Base-by-base conservation (phyloP, 2,797 vertebrate species). In the Oophaga sylvatica region DNA sequence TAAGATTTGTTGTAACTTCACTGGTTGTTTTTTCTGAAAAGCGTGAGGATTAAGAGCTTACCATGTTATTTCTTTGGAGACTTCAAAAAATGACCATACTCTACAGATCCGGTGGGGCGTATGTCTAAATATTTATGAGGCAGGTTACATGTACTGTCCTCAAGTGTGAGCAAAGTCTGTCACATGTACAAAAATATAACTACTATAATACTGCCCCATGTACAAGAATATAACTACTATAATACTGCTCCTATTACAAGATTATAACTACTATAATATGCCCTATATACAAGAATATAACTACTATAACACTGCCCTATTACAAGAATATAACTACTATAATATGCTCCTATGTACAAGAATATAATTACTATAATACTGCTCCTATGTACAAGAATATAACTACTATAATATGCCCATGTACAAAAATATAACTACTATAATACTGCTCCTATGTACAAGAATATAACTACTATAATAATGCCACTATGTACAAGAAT, bases 61-160 rank as follows among this genome's bases (percentile, higher is more conserved):
- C 75, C 16, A 4, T 83, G 81, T 62, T 83, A 83, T 87, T 62
- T 56, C 67, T 87, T 84, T 45, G 63, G 75, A 79, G 81, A 87
- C 67, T n/a, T 59, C 45, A 20, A 35, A 87, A 84, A 83, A 78
- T 57, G 59, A 31, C 75, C 67, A 65, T 82, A 19, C 80, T 67
- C 71, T 29, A 80, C 73, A 71, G 57, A 87, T 70, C 63, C 45
- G 13, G 15, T 16, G 53, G 62, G 63, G 31, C 22, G 16, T 2
- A 68, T 57, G 67, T 77, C 73, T 84, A 87, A 87, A 87, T 87
- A 87, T 87, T 87, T 87, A 87, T 70, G 48, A 45, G 75, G 29
- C 48, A 84, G 35, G 81, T 62, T 62, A 87, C 67, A 79, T 67
- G 41, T 62, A 63, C 56, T 22, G 22, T 53, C 8, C 8, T 53